Evolutionary conservation across 2,888 invertebrate genomes (phyloP), one percentile per base, ranked within the genome.

Genomic region (Tipula unca): DNA sequence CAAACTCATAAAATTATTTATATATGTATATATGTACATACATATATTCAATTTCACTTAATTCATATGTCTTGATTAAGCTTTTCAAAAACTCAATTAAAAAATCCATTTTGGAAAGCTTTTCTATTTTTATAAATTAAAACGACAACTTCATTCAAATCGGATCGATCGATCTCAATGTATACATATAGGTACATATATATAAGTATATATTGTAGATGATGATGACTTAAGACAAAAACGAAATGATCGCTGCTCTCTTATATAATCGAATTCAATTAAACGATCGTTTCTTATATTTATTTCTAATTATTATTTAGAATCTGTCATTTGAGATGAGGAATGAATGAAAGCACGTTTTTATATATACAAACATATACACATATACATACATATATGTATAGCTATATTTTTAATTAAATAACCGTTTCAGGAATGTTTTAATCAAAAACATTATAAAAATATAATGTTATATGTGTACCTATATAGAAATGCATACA

Each of bases 321-420:
- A 83, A 83, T 83, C 83, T 83, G 83, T 83, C 83, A 83, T 83
- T 35, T 69, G 25, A 69, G 35, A 32, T 83, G 35, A 83, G 83
- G 17, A 83, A 83, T 83, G 83, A 83, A 83, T 83, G 83, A 83
- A 83, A 83, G 83, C 83, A 83, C 83, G 83, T 83, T 83, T 83
- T 69, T 69, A 8, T 69, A n/a, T n/a, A n/a, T n/a, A n/a, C n/a
- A n/a, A n/a, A n/a, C n/a, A n/a, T n/a, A n/a, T n/a, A 17, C 39
- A n/a, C n/a, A n/a, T n/a, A n/a, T n/a, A n/a, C n/a, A n/a, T n/a
- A n/a, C n/a, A n/a, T n/a, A n/a, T n/a, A n/a, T n/a, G n/a, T n/a
- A n/a, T n/a, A n/a, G n/a, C n/a, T n/a, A n/a, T n/a, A n/a, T 4
- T 48, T 25, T 83, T 83, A 83, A 83, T 83, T 83, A 83, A n/a